Evolutionary conservation across 1,140 invertebrate genomes (phyloP), one percentile per base, ranked within the genome.

Genomic region (Phymorhynchus buccinoides): DNA sequence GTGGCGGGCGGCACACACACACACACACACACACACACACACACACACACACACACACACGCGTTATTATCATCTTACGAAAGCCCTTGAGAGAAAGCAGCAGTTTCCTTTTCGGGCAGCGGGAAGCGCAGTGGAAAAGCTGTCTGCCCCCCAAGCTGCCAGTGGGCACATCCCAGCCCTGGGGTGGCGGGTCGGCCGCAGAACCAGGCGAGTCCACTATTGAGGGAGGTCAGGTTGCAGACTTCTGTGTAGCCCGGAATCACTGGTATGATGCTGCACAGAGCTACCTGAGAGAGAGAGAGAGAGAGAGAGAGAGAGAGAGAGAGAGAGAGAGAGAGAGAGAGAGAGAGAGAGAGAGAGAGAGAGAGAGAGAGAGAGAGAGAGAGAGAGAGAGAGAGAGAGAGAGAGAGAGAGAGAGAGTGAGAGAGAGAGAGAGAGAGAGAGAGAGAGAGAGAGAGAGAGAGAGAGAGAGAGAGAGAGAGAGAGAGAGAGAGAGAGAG

Each of bases 221-320:
- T 84, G 22, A 52, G 32, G 9, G 42, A 52, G 16, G 83, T 84
- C n/a, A 84, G 35, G 32, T 84, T 78, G 52, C 83, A 84, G 3
- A 84, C 44, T 16, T 62, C 35, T 14, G 35, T n/a, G 44, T 56
- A 84, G 27, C 83, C 71, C 2, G 68, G 83, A 7, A 84, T 73
- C 41, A 62, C 48, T 2, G 83, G 73, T 27, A 75, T 52, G 42
- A 35, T 1, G 39, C 44, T 52, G 75, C 83, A 84, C 0, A 78
- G 12, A 0, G 73, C 62, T 1, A 44, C 48, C 52, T 84, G 66
- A 52, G 48, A 52, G 56, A 27, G 56, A 27, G 22, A 62, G 14
- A 62, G 56, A 22, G 22, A 62, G 1, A 62, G 14, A 62, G 1
- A 62, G 22, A 62, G 12, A 27, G 22, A 27, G 12, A 27, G 12